Evolutionary conservation across 2,113 vertebrate genomes (phyloP), one percentile per base, ranked within the genome.

Genomic region (Cavia aperea): DNA sequence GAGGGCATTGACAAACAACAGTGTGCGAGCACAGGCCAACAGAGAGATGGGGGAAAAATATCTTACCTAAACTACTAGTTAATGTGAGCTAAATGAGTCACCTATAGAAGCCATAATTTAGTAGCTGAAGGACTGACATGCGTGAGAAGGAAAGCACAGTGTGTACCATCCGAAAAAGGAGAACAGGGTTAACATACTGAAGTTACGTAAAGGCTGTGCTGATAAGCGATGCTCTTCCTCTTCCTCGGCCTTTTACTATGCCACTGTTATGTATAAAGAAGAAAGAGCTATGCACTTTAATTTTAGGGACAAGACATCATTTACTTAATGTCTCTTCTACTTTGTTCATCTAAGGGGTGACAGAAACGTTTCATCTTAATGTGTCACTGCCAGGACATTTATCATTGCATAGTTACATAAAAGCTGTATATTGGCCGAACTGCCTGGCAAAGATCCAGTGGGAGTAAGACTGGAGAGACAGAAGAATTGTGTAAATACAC

Each of bases 161-260:
- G 63, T 70, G 46, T 19, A 33, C 43, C 31, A 72, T 5, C 49
- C 70, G 79, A 70, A 88, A 78, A 78, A 23, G 33, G 72, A 79
- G 33, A 72, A 23, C 16, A 72, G 21, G 4, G 58, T 65, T 31
- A 84, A 62, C 46, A 24, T n/a, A 54, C 0, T 56, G 46, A 90
- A 93, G 81, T 88, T 56, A 82, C 16, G 65, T 51, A 95, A 93
- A 91, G 92, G 39, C 21, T 56, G 43, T 70, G 23, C 46, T 95
- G 82, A 68, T 82, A 63, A 82, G 81, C 89, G 85, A 86, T 29
- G 84, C 16, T 56, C 56, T 56, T 56, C 15, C 56, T 56, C 56
- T 56, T 56, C 15, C 15, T 16, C 56, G 16, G 56, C 56, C 56
- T 56, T 56, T 56, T 16, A 56, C 16, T 56, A 56, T 56, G 56